Evolutionary conservation across 2,888 invertebrate genomes (phyloP).

Genomic region (Spodoptera picta): DNA sequence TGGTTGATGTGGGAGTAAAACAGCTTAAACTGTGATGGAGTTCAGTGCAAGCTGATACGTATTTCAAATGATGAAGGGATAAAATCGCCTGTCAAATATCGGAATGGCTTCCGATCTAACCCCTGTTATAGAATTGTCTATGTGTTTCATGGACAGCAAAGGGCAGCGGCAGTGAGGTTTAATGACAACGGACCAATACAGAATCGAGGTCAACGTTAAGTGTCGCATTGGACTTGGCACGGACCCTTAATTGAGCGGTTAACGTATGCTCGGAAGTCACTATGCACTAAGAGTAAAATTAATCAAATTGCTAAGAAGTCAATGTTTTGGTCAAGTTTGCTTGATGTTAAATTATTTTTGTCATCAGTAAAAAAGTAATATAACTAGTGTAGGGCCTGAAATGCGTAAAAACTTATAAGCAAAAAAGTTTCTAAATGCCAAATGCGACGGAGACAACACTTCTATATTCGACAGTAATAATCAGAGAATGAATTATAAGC

Average conservation of each 20-base stretch:
- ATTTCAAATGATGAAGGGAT: constrained; percentile 54
- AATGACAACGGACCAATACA: constrained; percentile 82
- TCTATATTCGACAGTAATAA: too few relatives aligned
- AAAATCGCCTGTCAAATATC: constrained; percentile 59
- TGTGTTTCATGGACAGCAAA: constrained; percentile 68
- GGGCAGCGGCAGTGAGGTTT: constrained; percentile 74
- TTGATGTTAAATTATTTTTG: too few relatives aligned
- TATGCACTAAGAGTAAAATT: constrained; percentile 46
- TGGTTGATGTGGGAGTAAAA: constrained; percentile 59
- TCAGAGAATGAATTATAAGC: too few relatives aligned
- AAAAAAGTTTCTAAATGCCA: too few relatives aligned
- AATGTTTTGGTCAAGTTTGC: constrained; percentile 3
- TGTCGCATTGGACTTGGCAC: constrained; percentile 81
- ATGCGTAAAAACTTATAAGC: too few relatives aligned
- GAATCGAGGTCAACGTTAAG: constrained; percentile 82
- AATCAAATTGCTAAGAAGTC: constrained; percentile 46
- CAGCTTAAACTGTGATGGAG: constrained; percentile 53
- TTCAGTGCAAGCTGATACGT: constrained; percentile 66
- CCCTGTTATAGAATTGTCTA: constrained; percentile 75
- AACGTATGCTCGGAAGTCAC: constrained; percentile 61
- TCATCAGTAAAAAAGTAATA: too few relatives aligned
- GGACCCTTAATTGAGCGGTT: constrained; percentile 77
- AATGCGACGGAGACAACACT: too few relatives aligned
- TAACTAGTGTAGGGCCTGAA: too few relatives aligned
- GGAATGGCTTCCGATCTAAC: constrained; percentile 70